Conservation (phyloP, 1,140 invertebrate species). For the Heliothis subflexa region DNA sequence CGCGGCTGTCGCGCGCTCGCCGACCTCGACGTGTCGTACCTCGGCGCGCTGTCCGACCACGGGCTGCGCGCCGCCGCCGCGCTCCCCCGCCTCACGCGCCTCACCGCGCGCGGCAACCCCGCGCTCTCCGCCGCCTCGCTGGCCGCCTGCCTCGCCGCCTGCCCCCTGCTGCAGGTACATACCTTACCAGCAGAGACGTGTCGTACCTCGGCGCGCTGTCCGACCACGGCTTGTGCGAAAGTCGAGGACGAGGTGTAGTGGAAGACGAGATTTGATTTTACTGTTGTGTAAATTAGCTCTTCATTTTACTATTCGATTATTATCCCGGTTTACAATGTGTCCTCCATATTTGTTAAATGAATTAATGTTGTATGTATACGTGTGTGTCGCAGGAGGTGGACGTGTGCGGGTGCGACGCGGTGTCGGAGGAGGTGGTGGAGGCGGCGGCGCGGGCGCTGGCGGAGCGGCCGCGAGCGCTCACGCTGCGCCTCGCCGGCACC, state of each 20-base stretch:
- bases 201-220: too few species aligned
- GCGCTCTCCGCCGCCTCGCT: slow-evolving; percentile 61
- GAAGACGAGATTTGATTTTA: too few species aligned
- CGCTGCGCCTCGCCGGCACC: slow-evolving; percentile 66
- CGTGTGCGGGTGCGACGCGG: slow-evolving; percentile 70
- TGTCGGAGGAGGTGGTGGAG: slow-evolving; percentile 66
- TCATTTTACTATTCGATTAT: background rate
- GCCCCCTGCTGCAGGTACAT: slow-evolving; percentile 58
- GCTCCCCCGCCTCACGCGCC: slow-evolving; percentile 53
- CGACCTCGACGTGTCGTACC: slow-evolving; percentile 71
- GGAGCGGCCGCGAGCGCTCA: slow-evolving; percentile 57
- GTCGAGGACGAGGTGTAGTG: too few species aligned
- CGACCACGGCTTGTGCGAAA: too few species aligned
- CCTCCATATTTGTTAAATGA: too few species aligned
- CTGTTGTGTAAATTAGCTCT: background rate
- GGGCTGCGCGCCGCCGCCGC: slow-evolving; percentile 55
- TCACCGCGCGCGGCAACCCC: slow-evolving; percentile 64
- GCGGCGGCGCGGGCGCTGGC: slow-evolving; percentile 59
- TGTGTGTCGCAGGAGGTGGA: slow-evolving; percentile 68
- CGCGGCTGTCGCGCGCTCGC: slow-evolving; percentile 55
- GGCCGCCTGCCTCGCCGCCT: slow-evolving; percentile 53
- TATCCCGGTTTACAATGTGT: background rate
- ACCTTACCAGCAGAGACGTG: background rate
- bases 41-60: slow-evolving; percentile 61
- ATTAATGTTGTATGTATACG: background rate